phyloP scores from a whole-genome alignment of 2,113 vertebrate species.

The Cebus imitator region DNA sequence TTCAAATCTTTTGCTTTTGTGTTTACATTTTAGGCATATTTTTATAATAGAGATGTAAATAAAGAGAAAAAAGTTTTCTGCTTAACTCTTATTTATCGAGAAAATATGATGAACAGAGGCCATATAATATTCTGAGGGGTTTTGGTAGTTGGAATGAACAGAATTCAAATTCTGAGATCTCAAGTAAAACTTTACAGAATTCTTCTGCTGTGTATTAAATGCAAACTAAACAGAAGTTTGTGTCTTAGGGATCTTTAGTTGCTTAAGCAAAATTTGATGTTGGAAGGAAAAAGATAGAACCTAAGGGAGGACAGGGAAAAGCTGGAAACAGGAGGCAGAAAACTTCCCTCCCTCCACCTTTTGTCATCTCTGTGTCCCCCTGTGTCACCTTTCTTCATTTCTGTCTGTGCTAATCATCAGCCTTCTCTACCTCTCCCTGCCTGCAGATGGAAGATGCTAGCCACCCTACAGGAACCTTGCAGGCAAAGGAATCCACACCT shows the following conservation, averaged over 20 bases:
- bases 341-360: neutral
- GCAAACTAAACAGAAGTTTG: neutral
- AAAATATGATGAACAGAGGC: neutral
- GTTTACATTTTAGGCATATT: neutral
- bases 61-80: neutral
- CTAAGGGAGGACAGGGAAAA: neutral
- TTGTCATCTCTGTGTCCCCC: neutral
- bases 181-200: neutral
- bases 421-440: neutral
- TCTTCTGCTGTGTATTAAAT: neutral
- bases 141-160: neutral
- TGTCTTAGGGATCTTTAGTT: neutral
- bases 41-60: neutral
- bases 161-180: neutral
- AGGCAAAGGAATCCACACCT: neutral
- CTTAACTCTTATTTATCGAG: neutral
- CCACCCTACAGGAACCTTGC: neutral
- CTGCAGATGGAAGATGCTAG: neutral
- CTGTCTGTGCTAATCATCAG: neutral
- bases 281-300: neutral
- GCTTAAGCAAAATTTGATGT: neutral
- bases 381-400: neutral
- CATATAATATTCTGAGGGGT: neutral
- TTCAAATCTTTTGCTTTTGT: constrained; percentile 24
- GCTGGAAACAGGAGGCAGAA: neutral